Conservation (phyloP, 1,140 invertebrate species). For the Cataglyphis hispanica region DNA sequence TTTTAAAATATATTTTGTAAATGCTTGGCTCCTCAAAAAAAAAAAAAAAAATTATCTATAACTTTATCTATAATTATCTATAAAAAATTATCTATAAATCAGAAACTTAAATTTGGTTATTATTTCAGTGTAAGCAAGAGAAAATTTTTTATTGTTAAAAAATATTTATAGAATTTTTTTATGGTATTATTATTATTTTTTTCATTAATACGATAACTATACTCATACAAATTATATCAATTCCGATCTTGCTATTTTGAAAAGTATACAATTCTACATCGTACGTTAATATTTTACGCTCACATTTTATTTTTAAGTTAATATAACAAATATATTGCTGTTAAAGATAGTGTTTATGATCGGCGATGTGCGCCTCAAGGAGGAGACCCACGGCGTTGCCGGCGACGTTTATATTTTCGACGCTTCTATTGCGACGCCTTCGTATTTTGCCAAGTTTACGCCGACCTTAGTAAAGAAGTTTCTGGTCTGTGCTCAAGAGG, state of each 20-base stretch:
- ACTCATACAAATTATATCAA: not conserved
- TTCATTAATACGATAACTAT: not conserved
- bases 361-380: constrained; percentile 92
- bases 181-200: too few relatives aligned
- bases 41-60: too few relatives aligned
- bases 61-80: too few relatives aligned
- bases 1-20: too few relatives aligned
- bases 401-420: constrained; percentile 94
- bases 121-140: too few relatives aligned
- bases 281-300: not conserved
- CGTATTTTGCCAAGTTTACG: constrained; percentile 92
- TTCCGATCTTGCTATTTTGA: not conserved
- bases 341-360: constrained; percentile 91
- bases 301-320: not conserved
- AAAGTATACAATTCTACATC: not conserved
- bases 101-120: too few relatives aligned
- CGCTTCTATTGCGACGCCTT: constrained; percentile 90
- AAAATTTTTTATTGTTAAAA: too few relatives aligned
- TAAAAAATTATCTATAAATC: too few relatives aligned
- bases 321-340: not conserved
- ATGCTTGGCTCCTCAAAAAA: not conserved
- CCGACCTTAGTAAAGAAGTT: constrained; percentile 93
- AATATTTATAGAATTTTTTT: too few relatives aligned
- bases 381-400: constrained; percentile 92
- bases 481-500: constrained; percentile 93